Evolutionary conservation across 2,797 vertebrate species (phyloP), one percentile per base, ranked within the genome.

Genomic region (Schizothorax lantsangensis): DNA sequence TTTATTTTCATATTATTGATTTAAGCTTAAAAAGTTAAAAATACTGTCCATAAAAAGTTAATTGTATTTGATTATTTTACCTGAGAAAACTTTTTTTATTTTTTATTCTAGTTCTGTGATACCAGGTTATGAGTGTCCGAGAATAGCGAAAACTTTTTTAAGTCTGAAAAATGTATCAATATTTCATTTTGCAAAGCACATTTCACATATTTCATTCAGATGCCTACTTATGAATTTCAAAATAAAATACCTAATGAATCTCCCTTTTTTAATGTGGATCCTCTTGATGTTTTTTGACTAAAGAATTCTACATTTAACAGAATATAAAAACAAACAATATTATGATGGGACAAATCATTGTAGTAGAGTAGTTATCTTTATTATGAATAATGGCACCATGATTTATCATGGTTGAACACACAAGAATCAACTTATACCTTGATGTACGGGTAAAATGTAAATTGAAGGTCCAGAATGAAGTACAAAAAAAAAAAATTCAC

Each of bases 311-410:
- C 10, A 45, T 66, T 49, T 36, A 36, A 81, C 23, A 36, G 17
- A 36, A 64, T 62, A 80, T 43, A 45, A 40, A 62, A 80, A 23
- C 17, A 62, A 80, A 14, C 17, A 52, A 47, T 21, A 5, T 57
- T 4, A 52, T 54, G 59, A 74, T 43, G 14, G 26, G 11, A 30
- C 23, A 57, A 80, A 15, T n/a, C 6, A 30, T 64, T 81, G 54
- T 73, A 83, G 47, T 40, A 57, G 57, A 62, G 33, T 49, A 82
- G 45, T 64, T 59, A 64, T 84, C 75, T 89, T 90, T 90, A 90
- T 90, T 90, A 87, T 64, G 82, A 89, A 40, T 62, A 64, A 84
- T 36, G 83, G 47, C 43, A 83, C 80, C 47, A 88, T 45, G 14
- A 85, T 59, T 80, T 17, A 40, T 84, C 83, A 84, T 38, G 26